Evolutionary conservation across 2,797 vertebrate species (phyloP), one percentile per base, ranked within the genome.

Genomic region (Sebastes hubbsi): DNA sequence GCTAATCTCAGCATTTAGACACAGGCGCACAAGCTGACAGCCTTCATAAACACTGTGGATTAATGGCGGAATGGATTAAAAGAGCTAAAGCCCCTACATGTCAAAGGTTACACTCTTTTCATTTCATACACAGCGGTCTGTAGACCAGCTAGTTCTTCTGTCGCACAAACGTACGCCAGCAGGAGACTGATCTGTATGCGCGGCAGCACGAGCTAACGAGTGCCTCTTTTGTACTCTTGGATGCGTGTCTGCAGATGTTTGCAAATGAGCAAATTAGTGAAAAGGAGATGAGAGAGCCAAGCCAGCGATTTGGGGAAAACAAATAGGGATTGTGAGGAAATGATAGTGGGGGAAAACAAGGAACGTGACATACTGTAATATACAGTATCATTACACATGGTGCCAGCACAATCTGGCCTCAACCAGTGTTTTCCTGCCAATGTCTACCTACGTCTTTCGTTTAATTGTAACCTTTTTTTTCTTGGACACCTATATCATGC

Each of bases 1-100:
- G 88, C 90, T 93, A 91, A 93, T 90, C 87, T 92, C 75, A 76
- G 84, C 79, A 80, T 87, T 90, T 82, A 81, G 54, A 88, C 56
- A 80, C 70, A 74, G 61, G 76, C 27, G 13, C 72, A 70, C 74
- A 30, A 54, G 73, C 66, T 69, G 87, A 86, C 77, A 78, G 88
- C 76, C 68, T 80, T 85, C 71, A 82, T 85, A 87, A 91, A 89
- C 83, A 87, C 14, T 65, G 59, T 38, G 59, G 90, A 91, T 94
- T 86, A 91, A 90, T 80, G 67, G 72, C 83, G 52, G 67, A 80
- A 78, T 54, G 69, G 83, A 89, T 89, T 88, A 89, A 89, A 88
- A 69, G 82, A 85, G 64, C 78, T 71, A 77, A 88, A 85, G 66
- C 74, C 63, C 58, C 24, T 2, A 30, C 22, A 65, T 81, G 82